These are phyloP conservation scores for Ammodytes marinus DNA, from an alignment of 2,113 vertebrate species.

Conservation along the genomic window DNA sequence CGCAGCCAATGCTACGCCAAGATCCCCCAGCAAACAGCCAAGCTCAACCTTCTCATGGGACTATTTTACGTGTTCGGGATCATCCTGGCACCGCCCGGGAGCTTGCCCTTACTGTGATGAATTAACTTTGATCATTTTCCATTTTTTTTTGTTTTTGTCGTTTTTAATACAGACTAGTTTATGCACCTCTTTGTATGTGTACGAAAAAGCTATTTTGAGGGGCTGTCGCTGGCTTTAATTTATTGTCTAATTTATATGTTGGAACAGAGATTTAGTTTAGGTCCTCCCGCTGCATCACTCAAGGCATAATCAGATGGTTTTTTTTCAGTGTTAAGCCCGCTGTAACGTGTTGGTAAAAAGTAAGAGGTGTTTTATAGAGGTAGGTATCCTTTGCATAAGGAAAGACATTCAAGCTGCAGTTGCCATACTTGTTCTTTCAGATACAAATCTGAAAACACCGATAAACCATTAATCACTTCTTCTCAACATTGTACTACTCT, in stretches of 20 bases:
- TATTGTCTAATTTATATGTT: slow-evolving; percentile 78
- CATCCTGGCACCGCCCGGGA: slow-evolving; percentile 89
- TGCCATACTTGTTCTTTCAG: slow-evolving; percentile 57
- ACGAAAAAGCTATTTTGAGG: slow-evolving; percentile 28
- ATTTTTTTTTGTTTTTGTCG: slow-evolving; percentile 33
- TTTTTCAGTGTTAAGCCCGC: slow-evolving; percentile 66
- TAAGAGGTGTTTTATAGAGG: slow-evolving; percentile 47
- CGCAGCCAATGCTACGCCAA: slow-evolving; percentile 91
- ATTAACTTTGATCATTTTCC: slow-evolving; percentile 34
- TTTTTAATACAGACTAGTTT: slow-evolving; percentile 65
- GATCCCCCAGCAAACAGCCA: slow-evolving; percentile 96
- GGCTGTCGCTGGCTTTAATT: slow-evolving; percentile 71
- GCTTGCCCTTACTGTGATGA: slow-evolving; percentile 89
- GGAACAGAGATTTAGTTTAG: slow-evolving; percentile 51
- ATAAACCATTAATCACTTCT: slow-evolving; percentile 22
- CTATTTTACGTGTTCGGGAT: slow-evolving; percentile 97
- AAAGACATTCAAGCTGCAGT: slow-evolving; percentile 30
- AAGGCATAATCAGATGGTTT: slow-evolving; percentile 27
- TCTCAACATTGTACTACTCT: slow-evolving; percentile 10
- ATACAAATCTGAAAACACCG: slow-evolving; percentile 37
- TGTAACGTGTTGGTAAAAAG: slow-evolving; percentile 35
- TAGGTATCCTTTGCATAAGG: slow-evolving; percentile 33
- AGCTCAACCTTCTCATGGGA: slow-evolving; percentile 95
- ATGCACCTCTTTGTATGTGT: slow-evolving; percentile 66
- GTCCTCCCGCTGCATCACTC: slow-evolving; percentile 35